Evolutionary conservation across 2,113 vertebrate species (phyloP), one percentile per base, ranked within the genome.

Genomic region (Ictalurus furcatus): DNA sequence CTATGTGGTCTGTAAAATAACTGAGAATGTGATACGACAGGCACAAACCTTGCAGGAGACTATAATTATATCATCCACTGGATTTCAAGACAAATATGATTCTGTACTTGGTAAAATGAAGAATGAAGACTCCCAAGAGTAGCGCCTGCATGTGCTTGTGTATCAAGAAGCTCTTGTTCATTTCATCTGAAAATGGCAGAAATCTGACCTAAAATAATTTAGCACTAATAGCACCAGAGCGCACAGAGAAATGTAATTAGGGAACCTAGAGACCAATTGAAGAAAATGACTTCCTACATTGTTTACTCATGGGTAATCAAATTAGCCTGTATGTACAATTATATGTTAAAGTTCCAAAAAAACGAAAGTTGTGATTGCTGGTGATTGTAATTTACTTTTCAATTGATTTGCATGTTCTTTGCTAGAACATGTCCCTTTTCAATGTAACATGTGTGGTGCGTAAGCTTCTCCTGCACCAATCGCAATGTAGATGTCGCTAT

Each of bases 211-310:
- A 54, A 85, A 52, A 69, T 52, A n/a, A 54, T 34, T 54, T 56
- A 37, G 80, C 30, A 56, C 16, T 54, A 54, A 56, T 23, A 82
- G 54, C 34, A 58, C 54, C 79, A 58, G n/a, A 34, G 9, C 19
- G 3, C 56, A 61, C 84, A 73, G n/a, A 56, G 84, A 34, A 74
- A 58, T 25, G 28, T 30, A 85, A 85, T 69, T 81, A 74, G n/a
- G n/a, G 21, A 23, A 69, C 6, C 25, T 37, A 23, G 44, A 85
- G 13, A 34, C 85, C 48, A 73, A 34, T 21, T 34, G 19, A 54
- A 21, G n/a, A 54, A 85, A 56, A 69, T 30, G 44, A 48, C 59
- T 67, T 67, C 59, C 83, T 85, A 30, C 23, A 67, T 0, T 52
- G 65, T 16, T 69, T 12, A 44, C 40, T 30, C 28, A 23, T 69